Percentiles rank a stretch among this genome's conserved stretches.
Conservation (phyloP, 2,113 vertebrate genomes). For the Boleophthalmus pectinirostris region DNA sequence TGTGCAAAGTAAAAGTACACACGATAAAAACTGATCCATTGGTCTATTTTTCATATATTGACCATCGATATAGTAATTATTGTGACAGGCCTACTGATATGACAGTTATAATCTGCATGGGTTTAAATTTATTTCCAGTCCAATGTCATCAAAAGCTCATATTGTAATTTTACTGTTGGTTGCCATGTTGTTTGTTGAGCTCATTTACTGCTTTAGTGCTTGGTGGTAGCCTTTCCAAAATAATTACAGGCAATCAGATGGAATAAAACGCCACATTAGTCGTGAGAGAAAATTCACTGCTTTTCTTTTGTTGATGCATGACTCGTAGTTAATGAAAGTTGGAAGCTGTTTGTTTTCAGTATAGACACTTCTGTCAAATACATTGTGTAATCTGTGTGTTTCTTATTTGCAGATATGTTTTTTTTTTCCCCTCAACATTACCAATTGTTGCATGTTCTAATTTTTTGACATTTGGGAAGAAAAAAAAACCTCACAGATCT, state of each 20-base stretch:
- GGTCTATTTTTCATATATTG: no score
- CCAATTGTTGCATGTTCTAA: no score
- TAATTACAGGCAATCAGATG: slow-evolving; percentile 19
- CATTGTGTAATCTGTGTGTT: background rate
- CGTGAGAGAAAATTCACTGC: background rate
- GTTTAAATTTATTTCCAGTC: slow-evolving; percentile 7
- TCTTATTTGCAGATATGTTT: background rate
- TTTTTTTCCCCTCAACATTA: no score
- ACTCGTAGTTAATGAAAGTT: slow-evolving; percentile 14
- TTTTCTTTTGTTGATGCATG: slow-evolving; percentile 11
- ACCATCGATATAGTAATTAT: no score
- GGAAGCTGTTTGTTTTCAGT: slow-evolving; percentile 20
- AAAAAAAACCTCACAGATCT: no score
- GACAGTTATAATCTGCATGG: slow-evolving; percentile 12
- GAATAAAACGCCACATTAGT: slow-evolving; percentile 23
- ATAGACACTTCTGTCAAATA: background rate
- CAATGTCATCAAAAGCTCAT: background rate
- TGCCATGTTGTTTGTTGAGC: slow-evolving; percentile 17
- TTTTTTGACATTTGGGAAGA: no score
- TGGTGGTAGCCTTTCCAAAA: slow-evolving; percentile 17
- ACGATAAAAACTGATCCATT: no score
- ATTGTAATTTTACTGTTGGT: background rate
- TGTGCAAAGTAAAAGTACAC: no score
- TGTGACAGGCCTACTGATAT: background rate
- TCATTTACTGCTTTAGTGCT: slow-evolving; percentile 6